Conservation (phyloP, 2,113 vertebrate genomes). For the Passer domesticus region DNA sequence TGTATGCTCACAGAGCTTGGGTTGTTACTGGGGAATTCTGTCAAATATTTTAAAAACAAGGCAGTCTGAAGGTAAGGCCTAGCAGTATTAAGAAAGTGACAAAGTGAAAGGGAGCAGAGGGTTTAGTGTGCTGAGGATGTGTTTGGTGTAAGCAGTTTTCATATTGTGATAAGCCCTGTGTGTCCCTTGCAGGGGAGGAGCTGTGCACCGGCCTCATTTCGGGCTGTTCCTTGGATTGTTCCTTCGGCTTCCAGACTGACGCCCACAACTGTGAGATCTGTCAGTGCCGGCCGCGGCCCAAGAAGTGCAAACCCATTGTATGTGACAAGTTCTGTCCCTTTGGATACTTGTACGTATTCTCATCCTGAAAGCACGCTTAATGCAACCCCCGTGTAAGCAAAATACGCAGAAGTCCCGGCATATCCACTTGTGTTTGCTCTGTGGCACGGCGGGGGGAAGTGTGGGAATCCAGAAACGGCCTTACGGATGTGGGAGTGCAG, state of each 20-base stretch:
- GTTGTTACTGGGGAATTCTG: neutral
- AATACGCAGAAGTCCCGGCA: neutral
- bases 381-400: neutral
- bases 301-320: conserved; percentile 83
- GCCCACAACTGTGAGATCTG: conserved; percentile 83
- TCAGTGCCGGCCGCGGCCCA: conserved; percentile 84
- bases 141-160: neutral
- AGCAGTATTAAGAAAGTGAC: neutral
- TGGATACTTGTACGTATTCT: conserved; percentile 85
- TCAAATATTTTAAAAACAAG: neutral
- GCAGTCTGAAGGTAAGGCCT: neutral
- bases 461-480: neutral
- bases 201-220: conserved; percentile 76
- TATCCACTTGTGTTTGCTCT: neutral
- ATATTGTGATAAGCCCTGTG: fast-evolving
- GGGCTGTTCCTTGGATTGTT: conserved; percentile 82
- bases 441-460: neutral
- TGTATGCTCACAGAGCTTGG: neutral
- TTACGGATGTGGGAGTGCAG: neutral
- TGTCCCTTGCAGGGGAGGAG: conserved; percentile 80
- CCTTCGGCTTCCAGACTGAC: conserved; percentile 84
- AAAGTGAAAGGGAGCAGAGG: neutral
- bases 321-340: conserved; percentile 88
- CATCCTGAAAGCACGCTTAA: neutral
- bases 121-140: neutral